These are phyloP conservation scores for Hermodice carunculata DNA, from an alignment of 2,888 invertebrate genomes.

Conservation along the genomic window DNA sequence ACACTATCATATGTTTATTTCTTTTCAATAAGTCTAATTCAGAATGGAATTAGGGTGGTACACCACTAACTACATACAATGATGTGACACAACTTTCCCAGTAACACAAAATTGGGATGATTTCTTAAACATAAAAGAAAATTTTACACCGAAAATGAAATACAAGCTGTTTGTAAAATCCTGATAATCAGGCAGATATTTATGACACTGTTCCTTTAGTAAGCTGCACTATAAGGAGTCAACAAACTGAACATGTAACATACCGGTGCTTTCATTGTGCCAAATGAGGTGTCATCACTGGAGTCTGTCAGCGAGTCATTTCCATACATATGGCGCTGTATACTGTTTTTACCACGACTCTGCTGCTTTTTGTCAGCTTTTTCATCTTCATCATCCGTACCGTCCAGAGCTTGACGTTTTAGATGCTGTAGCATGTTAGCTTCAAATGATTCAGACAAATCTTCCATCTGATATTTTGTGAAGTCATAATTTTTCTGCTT, in stretches of 20 bases:
- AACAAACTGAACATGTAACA: background rate
- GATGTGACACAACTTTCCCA: too few species aligned
- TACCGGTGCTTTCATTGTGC: background rate
- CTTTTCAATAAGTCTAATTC: too few species aligned
- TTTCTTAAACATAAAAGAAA: too few species aligned
- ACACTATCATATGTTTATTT: too few species aligned
- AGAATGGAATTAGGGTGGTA: too few species aligned
- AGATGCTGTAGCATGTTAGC: slow-evolving; percentile 62
- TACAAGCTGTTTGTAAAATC: too few species aligned
- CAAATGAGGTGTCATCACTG: slow-evolving; percentile 2
- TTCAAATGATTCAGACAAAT: slow-evolving; percentile 63
- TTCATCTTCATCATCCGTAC: slow-evolving; percentile 30
- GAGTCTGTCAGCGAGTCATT: slow-evolving; percentile 16
- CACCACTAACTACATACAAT: too few species aligned
- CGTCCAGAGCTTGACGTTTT: slow-evolving; percentile 54
- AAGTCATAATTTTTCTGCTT: slow-evolving; percentile 59
- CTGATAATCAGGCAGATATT: too few species aligned
- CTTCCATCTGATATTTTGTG: slow-evolving; percentile 58
- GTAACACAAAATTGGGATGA: too few species aligned
- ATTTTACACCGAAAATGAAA: too few species aligned
- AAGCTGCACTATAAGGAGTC: background rate
- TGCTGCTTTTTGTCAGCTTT: background rate
- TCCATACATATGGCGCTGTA: slow-evolving; percentile 10
- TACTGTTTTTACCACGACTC: background rate
- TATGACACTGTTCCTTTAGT: too few species aligned